Evolutionary conservation across 1,140 invertebrate species (phyloP), one percentile per base, ranked within the genome.

Genomic region (Penaeus japonicus): DNA sequence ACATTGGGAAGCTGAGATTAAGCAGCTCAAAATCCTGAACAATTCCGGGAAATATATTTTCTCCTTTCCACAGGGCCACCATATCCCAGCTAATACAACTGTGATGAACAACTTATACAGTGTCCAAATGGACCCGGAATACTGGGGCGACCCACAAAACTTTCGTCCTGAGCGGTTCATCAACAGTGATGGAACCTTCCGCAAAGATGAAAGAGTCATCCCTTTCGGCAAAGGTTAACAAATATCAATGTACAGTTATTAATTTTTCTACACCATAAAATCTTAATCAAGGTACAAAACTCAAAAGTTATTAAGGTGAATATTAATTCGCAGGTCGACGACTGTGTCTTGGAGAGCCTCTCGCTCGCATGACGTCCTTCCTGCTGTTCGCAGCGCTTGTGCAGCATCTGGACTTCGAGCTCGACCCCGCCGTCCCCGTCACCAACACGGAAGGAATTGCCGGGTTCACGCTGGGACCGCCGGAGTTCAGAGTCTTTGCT

Each of bases 31-130:
- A 47, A 1, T 18, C 4, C 53, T 53, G 22, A 54, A 54, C 55
- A 53, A 53, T n/a, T n/a, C n/a, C n/a, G n/a, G n/a, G n/a, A n/a
- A n/a, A n/a, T n/a, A n/a, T n/a, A n/a, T 7, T 12, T 7, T 47
- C 1, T 47, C 15, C 1, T 15, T 1, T 12, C 15, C 47, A 47
- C 10, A 73, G 47, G 91, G 91, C 4, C 90, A 90, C 81, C 73
- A 80, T 4, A 89, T 92, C 27, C 91, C 92, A 35, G 84, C 90
- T 27, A 94, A 94, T n/a, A 95, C 96, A 0, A 93, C 94, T 53
- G 91, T 97, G 22, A 92, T 97, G 79, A 92, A 95, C 0, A 95
- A 95, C 90, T 92, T 95, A 27, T 94, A 95, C 92, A 94, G 95
- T 30, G 92, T 95, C 1, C 95, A 96, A 91, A 95, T 95, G 90